phyloP scores from a whole-genome alignment of 2,113 vertebrate species.

The Pseudorhombus dupliciocellatus region DNA sequence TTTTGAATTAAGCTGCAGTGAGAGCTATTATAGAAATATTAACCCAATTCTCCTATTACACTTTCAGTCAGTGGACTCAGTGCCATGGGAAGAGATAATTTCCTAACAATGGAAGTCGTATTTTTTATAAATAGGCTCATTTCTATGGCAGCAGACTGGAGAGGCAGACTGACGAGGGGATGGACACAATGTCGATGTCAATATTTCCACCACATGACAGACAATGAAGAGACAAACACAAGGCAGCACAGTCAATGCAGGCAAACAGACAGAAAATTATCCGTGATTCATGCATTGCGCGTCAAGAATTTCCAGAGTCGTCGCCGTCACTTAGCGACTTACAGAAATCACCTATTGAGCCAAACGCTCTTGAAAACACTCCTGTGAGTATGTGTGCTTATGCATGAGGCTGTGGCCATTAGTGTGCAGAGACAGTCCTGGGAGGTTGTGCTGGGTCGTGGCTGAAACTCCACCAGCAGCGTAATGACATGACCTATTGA shows the following conservation, averaged over 20 bases:
- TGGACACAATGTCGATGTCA: neutral
- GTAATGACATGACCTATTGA: conserved; percentile 72
- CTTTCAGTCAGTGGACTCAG: neutral
- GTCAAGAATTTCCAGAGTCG: neutral
- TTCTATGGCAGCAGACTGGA: neutral
- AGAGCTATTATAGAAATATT: neutral
- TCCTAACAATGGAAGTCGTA: neutral
- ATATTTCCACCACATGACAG: neutral
- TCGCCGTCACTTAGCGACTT: conserved; percentile 15
- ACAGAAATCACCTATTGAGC: neutral
- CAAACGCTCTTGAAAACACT: neutral
- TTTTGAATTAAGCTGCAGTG: neutral
- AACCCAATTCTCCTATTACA: neutral
- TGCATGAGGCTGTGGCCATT: conserved; percentile 46
- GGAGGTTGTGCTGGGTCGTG: conserved; percentile 45
- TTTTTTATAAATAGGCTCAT: neutral
- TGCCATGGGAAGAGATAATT: neutral
- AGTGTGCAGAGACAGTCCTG: conserved; percentile 56
- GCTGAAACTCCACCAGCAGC: conserved; percentile 58
- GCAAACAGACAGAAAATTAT: neutral
- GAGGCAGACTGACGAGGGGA: neutral
- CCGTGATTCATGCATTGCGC: no score
- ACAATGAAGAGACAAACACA: neutral
- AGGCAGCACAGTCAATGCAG: neutral
- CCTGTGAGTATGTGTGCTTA: neutral